These are phyloP conservation scores for Reinhardtius hippoglossoides DNA, from an alignment of 2,113 vertebrate genomes.

Conservation along the genomic window DNA sequence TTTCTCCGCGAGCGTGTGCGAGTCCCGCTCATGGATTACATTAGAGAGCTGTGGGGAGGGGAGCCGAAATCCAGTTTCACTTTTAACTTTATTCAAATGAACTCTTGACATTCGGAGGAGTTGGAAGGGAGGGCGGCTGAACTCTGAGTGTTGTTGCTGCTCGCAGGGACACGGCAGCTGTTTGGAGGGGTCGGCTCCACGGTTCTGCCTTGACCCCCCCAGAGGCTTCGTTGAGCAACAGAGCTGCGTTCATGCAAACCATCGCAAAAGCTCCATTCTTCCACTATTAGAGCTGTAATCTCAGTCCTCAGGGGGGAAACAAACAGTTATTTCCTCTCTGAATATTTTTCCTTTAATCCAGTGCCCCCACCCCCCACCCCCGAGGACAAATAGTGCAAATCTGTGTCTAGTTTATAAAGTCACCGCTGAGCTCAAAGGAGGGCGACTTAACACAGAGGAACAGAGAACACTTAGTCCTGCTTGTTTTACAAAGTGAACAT, in stretches of 20 bases:
- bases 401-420: conserved; percentile 36
- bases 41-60: conserved; percentile 44
- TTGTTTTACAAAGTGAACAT: conserved; percentile 16
- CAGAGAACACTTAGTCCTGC: conserved; percentile 26
- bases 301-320: conserved; percentile 43
- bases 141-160: conserved; percentile 45
- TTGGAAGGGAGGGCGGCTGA: conserved; percentile 36
- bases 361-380: not conserved
- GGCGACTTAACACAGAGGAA: conserved; percentile 6
- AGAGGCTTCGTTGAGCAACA: conserved; percentile 62
- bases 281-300: conserved; percentile 42
- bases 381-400: conserved; percentile 49
- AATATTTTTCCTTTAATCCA: conserved; percentile 47
- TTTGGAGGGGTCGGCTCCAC: conserved; percentile 41
- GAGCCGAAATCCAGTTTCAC: conserved; percentile 46
- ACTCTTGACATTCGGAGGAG: conserved; percentile 55
- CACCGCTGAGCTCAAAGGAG: conserved; percentile 12
- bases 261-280: conserved; percentile 43
- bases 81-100: conserved; percentile 75
- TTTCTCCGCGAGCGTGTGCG: conserved; percentile 53
- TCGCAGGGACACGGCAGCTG: conserved; percentile 57
- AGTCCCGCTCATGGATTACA: conserved; percentile 54
- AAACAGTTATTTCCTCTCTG: conserved; percentile 56
- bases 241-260: conserved; percentile 41
- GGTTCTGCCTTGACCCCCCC: conserved; percentile 34